Base-by-base conservation (phyloP, 2,888 invertebrate genomes). In the Synanthedon andrenaeformis region DNA sequence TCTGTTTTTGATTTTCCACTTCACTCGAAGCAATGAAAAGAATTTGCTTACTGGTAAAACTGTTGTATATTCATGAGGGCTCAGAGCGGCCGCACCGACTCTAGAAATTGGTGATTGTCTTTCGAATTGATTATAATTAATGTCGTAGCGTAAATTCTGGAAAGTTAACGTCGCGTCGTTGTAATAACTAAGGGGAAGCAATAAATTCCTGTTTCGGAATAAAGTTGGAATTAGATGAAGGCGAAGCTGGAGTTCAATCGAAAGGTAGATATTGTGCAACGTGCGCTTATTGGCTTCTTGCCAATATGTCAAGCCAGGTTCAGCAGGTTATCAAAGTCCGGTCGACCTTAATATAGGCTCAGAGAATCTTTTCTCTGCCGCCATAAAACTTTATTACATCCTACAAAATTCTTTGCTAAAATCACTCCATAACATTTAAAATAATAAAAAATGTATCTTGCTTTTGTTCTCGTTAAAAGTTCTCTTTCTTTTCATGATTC, bases 301-400 rank as follows among this genome's bases (percentile, higher is more conserved):
- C 83, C 82, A 82, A 65, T 72, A 67, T 70, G 57, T 56, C 59
- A 58, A 59, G 65, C 68, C 68, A 70, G 74, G 70, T 77, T 77
- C 72, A 72, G 67, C 80, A 79, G 82, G 79, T 82, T 81, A 78
- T 77, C 78, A 73, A 66, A 70, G 72, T 79, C 77, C 77, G 76
- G 67, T 66, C 68, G 76, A 67, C 78, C 79, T 74, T 76, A 78
- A 77, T 77, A 75, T 70, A 67, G 62, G 68, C 66, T 65, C 63
- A 62, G 63, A 62, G 63, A 76, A 76, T 77, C 68, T 76, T 78
- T 74, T 70, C 72, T 68, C 66, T 67, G 70, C 70, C 73, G 63
- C 65, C 76, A 73, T 80, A 79, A 79, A 82, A 76, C 56, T 77
- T 80, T 78, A 80, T 75, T 74, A 67, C 68, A 55, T 61, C 67